phyloP scores from a whole-genome alignment of 1,140 invertebrate species.

The Probaryconus sp. region DNA sequence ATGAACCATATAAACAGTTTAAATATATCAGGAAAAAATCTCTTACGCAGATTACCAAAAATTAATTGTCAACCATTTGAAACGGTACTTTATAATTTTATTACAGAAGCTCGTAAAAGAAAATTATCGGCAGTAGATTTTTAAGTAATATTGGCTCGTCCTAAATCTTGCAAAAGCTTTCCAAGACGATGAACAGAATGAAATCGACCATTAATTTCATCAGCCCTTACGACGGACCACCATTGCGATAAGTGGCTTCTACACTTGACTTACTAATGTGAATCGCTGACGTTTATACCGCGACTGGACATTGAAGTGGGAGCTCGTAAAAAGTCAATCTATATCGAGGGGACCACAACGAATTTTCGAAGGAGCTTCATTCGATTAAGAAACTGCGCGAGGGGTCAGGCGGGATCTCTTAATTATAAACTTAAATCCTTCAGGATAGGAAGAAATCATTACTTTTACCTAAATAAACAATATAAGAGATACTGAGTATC shows the following conservation, averaged over 20 bases:
- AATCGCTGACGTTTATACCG: constrained; percentile 33
- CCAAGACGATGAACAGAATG: constrained; percentile 35
- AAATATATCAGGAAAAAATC: too few relatives aligned
- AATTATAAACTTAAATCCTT: constrained; percentile 34
- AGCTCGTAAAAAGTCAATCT: constrained; percentile 51
- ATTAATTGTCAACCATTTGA: too few relatives aligned
- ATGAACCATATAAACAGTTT: too few relatives aligned
- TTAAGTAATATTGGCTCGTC: too few relatives aligned
- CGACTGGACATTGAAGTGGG: constrained; percentile 3
- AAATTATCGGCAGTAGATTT: too few relatives aligned
- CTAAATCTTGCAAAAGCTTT: too few relatives aligned
- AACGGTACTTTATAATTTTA: too few relatives aligned
- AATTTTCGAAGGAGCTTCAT: constrained; percentile 37
- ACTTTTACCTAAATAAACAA: constrained; percentile 25
- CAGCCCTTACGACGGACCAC: constrained; percentile 22
- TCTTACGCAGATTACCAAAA: too few relatives aligned
- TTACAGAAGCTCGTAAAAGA: too few relatives aligned
- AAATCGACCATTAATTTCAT: constrained; percentile 36
- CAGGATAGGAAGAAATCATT: constrained; percentile 12
- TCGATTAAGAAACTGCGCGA: constrained; percentile 6
- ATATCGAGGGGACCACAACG: constrained; percentile 42
- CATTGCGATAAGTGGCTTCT: constrained; percentile 26
- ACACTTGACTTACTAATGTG: constrained; percentile 28
- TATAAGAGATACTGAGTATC: constrained; percentile 1
- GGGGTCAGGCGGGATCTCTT: constrained; percentile 24